Evolutionary conservation across 2,797 vertebrate genomes (phyloP).

Genomic region (Cephalopachus bancanus): DNA sequence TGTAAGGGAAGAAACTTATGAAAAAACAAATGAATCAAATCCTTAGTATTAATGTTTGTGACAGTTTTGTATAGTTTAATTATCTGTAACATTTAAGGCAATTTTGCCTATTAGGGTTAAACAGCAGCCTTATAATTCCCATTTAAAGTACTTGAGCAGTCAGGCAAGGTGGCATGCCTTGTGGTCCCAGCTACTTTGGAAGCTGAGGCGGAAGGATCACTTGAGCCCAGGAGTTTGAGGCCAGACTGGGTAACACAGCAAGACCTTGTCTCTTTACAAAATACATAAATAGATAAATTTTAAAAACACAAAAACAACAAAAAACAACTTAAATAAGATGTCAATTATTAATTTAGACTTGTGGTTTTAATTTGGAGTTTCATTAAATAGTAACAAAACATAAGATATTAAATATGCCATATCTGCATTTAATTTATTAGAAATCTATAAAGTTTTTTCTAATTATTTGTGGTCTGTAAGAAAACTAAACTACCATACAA

Average conservation of each 20-base stretch:
- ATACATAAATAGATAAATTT: no score
- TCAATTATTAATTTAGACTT: neutral
- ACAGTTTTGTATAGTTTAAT: constrained; percentile 4
- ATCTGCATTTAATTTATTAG: neutral
- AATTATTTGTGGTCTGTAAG: constrained; percentile 19
- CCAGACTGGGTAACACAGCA: neutral
- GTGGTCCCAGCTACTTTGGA: neutral
- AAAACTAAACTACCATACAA: constrained; percentile 33
- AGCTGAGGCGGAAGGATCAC: neutral
- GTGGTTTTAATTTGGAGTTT: constrained; percentile 32
- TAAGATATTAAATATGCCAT: constrained; percentile 6
- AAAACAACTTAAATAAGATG: neutral
- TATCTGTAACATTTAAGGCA: neutral
- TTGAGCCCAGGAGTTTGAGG: neutral
- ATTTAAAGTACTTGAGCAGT: constrained; percentile 21
- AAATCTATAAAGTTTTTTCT: constrained; percentile 11
- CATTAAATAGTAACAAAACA: constrained; percentile 9
- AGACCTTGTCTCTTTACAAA: neutral
- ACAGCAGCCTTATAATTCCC: constrained; percentile 38
- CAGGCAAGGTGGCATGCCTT: neutral
- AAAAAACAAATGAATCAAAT: constrained; percentile 31
- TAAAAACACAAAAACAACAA: neutral
- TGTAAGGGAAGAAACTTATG: neutral
- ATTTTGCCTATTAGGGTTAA: constrained; percentile 3
- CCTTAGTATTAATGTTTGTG: neutral